A percentile compares a stretch with the other conserved stretches of the same genome.
Evolutionary conservation across 1,140 invertebrate genomes (phyloP).

Genomic region (Eumaeus atala): DNA sequence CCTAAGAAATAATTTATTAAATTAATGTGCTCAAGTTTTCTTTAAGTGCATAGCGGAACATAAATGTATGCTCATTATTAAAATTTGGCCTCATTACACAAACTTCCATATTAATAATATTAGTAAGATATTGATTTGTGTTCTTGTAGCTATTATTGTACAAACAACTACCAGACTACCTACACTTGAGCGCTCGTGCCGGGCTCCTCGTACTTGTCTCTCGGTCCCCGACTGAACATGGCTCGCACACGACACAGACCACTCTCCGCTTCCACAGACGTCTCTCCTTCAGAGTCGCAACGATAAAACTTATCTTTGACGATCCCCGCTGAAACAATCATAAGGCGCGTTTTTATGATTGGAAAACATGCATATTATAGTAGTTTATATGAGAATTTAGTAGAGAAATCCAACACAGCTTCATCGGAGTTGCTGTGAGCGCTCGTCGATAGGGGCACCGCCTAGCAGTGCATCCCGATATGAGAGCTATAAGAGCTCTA

Average conservation of each 20-base stretch:
- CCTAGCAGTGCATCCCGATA: no score
- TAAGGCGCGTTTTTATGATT: neutral
- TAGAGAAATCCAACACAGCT: no score
- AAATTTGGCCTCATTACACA: no score
- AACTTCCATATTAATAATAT: neutral
- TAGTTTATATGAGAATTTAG: no score
- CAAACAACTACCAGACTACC: conserved; percentile 4
- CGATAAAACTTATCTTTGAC: conserved; percentile 23
- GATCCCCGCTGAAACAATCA: conserved; percentile 21
- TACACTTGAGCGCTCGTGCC: conserved; percentile 22
- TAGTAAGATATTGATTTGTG: neutral
- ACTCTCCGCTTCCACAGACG: conserved; percentile 88
- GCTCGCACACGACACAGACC: conserved; percentile 83
- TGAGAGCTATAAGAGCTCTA: neutral
- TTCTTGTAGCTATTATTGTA: neutral
- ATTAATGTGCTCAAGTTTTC: neutral
- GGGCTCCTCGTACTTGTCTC: conserved; percentile 68
- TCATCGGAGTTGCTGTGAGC: no score
- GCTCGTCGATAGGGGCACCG: neutral
- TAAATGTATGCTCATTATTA: no score
- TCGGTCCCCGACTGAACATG: conserved; percentile 82
- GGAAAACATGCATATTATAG: no score
- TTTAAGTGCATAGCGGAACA: no score
- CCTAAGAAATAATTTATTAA: conserved; percentile 21
- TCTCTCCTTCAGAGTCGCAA: conserved; percentile 8